phyloP scores from a whole-genome alignment of 1,140 invertebrate genomes.

The Antheraea mylitta region DNA sequence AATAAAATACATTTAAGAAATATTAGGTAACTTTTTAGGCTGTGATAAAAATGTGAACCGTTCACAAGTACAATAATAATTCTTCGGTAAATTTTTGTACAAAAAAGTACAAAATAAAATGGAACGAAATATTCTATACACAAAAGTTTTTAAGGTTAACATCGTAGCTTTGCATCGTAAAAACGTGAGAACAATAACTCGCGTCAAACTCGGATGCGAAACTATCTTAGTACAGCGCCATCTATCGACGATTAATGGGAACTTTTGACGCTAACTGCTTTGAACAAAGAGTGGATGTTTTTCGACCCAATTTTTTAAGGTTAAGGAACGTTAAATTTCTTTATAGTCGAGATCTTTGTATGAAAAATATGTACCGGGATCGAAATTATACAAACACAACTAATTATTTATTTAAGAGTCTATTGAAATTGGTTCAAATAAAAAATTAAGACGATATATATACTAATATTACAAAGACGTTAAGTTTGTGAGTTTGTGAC shows the following conservation, averaged over 20 bases:
- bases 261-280: slow-evolving; percentile 55
- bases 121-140: slow-evolving; percentile 34
- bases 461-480: no score
- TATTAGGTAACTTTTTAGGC: background rate
- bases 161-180: slow-evolving; percentile 31
- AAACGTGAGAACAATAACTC: slow-evolving; percentile 39
- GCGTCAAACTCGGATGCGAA: slow-evolving; percentile 39
- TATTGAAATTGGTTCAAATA: no score
- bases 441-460: no score
- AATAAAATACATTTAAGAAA: background rate
- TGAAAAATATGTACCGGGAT: no score
- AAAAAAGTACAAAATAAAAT: slow-evolving; percentile 33
- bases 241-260: slow-evolving; percentile 61
- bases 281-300: slow-evolving; percentile 30
- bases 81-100: slow-evolving; percentile 3
- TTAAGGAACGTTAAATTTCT: slow-evolving; percentile 7
- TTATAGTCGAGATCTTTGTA: no score
- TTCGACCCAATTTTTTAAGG: slow-evolving; percentile 39
- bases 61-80: background rate
- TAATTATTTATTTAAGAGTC: no score
- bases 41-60: background rate
- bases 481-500: no score
- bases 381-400: no score
- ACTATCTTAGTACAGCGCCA: slow-evolving; percentile 59
- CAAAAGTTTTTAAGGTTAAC: slow-evolving; percentile 35